phyloP scores from a whole-genome alignment of 2,888 invertebrate genomes.

The Priocnemis perturbator region DNA sequence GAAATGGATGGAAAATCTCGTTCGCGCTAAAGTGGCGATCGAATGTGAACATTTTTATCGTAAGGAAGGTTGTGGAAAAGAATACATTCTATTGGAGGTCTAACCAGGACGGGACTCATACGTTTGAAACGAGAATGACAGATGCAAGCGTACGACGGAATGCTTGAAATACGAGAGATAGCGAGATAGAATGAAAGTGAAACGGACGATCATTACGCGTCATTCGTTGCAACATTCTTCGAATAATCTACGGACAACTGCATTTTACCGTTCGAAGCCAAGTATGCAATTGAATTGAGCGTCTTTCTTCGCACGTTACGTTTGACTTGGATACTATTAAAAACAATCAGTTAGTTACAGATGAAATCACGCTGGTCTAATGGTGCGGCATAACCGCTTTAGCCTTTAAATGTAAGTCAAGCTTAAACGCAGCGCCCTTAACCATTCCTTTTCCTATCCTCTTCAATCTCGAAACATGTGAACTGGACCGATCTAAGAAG shows the following conservation, averaged over 20 bases:
- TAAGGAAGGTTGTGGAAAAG: conserved; percentile 36
- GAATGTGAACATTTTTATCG: conserved; percentile 29
- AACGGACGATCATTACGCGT: conserved; percentile 34
- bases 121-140: conserved; percentile 38
- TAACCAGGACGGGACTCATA: conserved; percentile 30
- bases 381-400: conserved; percentile 21
- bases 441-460: conserved; percentile 41
- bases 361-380: conserved; percentile 47
- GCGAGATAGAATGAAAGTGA: conserved; percentile 31
- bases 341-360: conserved; percentile 43
- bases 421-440: conserved; percentile 45
- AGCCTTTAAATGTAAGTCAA: conserved; percentile 38
- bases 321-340: conserved; percentile 36
- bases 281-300: conserved; percentile 43
- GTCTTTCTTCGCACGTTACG: conserved; percentile 37
- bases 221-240: conserved; percentile 35
- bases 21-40: conserved; percentile 33
- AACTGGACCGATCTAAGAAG: too few species aligned
- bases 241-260: conserved; percentile 56
- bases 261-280: conserved; percentile 47
- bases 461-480: too few species aligned
- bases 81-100: conserved; percentile 26
- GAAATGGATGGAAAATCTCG: conserved; percentile 37
- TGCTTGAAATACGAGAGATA: conserved; percentile 39
- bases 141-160: conserved; percentile 41